Percentiles rank a stretch among this genome's conserved stretches.
phyloP scores from a whole-genome alignment of 2,888 invertebrate genomes.

The Tetragonula carbonaria region DNA sequence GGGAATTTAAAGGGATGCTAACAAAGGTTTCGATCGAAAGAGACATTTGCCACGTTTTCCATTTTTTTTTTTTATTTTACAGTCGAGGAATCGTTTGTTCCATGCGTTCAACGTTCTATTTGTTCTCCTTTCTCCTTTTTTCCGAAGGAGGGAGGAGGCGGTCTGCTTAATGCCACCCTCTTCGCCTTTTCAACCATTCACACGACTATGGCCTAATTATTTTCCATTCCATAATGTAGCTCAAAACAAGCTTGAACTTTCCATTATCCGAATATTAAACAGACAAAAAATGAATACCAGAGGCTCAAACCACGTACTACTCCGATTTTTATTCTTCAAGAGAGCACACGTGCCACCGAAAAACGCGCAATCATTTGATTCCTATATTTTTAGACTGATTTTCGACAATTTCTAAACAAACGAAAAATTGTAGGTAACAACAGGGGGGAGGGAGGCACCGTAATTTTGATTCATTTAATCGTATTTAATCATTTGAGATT shows the following conservation, averaged over 20 bases:
- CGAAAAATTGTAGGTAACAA: background rate
- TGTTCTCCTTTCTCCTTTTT: background rate
- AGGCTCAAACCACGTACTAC: background rate
- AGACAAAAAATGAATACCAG: background rate
- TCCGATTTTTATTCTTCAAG: background rate
- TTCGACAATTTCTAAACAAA: background rate
- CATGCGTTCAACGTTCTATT: background rate
- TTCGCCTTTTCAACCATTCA: background rate
- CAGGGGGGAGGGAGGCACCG: too few relatives aligned
- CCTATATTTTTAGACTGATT: background rate
- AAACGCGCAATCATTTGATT: background rate
- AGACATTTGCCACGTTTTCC: constrained; percentile 14
- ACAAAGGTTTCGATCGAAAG: constrained; percentile 7
- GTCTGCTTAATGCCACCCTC: background rate
- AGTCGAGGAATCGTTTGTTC: constrained; percentile 18
- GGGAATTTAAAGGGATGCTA: background rate
- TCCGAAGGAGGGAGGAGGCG: too few relatives aligned
- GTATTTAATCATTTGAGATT: too few relatives aligned
- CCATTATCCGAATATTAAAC: constrained; percentile 8
- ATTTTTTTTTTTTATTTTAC: constrained; percentile 13
- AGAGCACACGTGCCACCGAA: background rate
- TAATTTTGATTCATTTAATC: background rate
- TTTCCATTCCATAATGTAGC: constrained; percentile 3
- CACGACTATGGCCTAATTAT: constrained; percentile 23
- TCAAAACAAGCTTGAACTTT: background rate